These are phyloP conservation scores for Leptopilina myrica DNA, from an alignment of 2,888 invertebrate genomes.

Conservation along the genomic window DNA sequence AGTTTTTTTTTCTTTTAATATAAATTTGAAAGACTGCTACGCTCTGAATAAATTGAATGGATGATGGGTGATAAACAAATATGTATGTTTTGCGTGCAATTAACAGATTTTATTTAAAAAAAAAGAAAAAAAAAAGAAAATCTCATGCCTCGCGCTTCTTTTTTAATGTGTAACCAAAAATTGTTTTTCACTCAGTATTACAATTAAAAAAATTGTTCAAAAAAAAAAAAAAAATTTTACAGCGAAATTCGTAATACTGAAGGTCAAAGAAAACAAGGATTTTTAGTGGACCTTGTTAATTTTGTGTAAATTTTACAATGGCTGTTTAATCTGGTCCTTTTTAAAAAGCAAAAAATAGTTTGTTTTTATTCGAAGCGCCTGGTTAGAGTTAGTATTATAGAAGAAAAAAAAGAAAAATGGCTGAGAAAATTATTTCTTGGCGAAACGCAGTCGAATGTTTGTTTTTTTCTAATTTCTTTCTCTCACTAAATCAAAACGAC, in stretches of 20 bases:
- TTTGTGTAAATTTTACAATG: constrained; percentile 19
- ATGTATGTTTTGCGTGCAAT: constrained; percentile 65
- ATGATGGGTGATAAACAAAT: constrained; percentile 53
- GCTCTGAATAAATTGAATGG: constrained; percentile 42
- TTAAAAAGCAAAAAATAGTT: constrained; percentile 35
- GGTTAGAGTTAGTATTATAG: constrained; percentile 56
- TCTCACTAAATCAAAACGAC: constrained; percentile 63
- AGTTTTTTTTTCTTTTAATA: neutral
- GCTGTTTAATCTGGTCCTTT: constrained; percentile 49
- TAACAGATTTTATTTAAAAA: constrained; percentile 47
- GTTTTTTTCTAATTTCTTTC: constrained; percentile 46
- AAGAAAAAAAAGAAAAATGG: constrained; percentile 33
- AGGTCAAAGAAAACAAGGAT: neutral
- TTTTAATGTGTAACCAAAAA: constrained; percentile 31
- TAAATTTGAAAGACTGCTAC: constrained; percentile 24
- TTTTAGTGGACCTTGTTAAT: neutral
- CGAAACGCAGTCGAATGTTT: constrained; percentile 51
- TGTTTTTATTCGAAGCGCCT: constrained; percentile 55
- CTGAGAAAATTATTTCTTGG: constrained; percentile 49
- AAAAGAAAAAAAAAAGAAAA: constrained; percentile 33
- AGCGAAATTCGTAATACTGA: constrained; percentile 19
- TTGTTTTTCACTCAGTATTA: constrained; percentile 23
- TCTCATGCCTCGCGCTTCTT: constrained; percentile 52
- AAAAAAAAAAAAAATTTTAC: neutral
- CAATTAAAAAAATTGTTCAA: neutral